These are phyloP conservation scores for Sphecodes monilicornis DNA, from an alignment of 2,888 invertebrate genomes.

Conservation along the genomic window DNA sequence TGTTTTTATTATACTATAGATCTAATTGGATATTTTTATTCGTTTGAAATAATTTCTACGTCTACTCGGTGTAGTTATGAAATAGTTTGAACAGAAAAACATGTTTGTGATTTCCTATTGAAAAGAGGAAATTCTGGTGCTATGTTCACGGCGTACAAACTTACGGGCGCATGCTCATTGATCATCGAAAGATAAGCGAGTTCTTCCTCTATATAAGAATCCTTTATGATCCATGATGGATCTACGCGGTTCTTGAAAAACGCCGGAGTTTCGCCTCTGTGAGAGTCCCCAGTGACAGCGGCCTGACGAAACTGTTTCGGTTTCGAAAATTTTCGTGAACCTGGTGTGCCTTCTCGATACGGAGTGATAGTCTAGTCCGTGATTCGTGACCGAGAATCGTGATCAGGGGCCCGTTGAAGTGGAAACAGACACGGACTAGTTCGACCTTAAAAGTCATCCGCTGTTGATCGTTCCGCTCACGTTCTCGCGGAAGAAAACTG, in stretches of 20 bases:
- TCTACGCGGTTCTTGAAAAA: background rate
- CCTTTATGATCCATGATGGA: background rate
- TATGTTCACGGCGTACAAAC: background rate
- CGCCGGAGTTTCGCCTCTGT: background rate
- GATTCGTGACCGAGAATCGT: conserved; percentile 53
- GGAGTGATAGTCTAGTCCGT: conserved; percentile 28
- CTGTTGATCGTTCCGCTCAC: conserved; percentile 28
- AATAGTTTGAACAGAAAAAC: background rate
- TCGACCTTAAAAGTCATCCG: conserved; percentile 63
- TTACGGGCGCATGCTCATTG: background rate
- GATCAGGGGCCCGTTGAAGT: conserved; percentile 38
- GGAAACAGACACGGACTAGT: conserved; percentile 41
- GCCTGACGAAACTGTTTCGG: conserved; percentile 45
- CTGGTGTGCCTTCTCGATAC: conserved; percentile 59
- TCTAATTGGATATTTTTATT: too few species aligned
- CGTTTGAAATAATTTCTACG: background rate
- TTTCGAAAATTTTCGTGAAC: conserved; percentile 22
- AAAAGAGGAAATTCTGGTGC: background rate
- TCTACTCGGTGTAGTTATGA: background rate
- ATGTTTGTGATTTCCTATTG: background rate
- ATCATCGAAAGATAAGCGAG: background rate
- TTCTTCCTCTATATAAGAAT: background rate
- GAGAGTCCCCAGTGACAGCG: conserved; percentile 37
- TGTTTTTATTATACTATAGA: background rate
- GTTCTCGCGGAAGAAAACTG: conserved; percentile 22